Base-by-base conservation (phyloP, 2,888 invertebrate species). In the Acleris literana region DNA sequence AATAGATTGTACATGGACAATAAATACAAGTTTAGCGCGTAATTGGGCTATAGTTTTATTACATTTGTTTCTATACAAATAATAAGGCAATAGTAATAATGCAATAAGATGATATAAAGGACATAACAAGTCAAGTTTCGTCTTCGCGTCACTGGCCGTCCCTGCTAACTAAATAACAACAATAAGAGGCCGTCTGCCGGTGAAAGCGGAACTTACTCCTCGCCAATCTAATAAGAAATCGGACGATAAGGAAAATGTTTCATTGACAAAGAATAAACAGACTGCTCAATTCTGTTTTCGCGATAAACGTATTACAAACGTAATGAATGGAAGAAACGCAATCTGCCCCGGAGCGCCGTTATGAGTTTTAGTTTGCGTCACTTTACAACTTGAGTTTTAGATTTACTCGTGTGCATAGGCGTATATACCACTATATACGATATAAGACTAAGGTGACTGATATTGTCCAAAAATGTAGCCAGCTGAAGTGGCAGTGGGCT, bases 201-300 rank as follows among this genome's bases (percentile, higher is more conserved):
- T 76, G 73, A 79, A 79, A 80, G 76, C 75, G 74, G 77, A 80
- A 84, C 83, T 81, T 83, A 84, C 83, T 87, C 81, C 75, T 76
- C 72, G 79, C 79, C 86, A 88, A 90, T 89, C 86, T 86, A 87
- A 89, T 88, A 89, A 89, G 84, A 80, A 85, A 86, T 85, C 78
- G 82, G 80, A 74, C 80, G 79, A 86, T 86, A 82, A 87, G 87
- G 88, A 88, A 89, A 90, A 87, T 84, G 84, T 87, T 88, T 84
- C 85, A 88, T 86, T 86, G 86, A 83, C 86, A 84, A 85, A 82
- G 82, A 86, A 87, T 86, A 86, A 85, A 88, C 82, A 85, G 77
- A 80, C 78, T 80, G 76, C 78, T 80, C 78, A 76, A 79, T 83
- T 84, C 74, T 77, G 76, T 79, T 76, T 72, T 74, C 70, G 75